Evolutionary conservation across 2,797 vertebrate genomes (phyloP).

Genomic region (Antrozous pallidus): DNA sequence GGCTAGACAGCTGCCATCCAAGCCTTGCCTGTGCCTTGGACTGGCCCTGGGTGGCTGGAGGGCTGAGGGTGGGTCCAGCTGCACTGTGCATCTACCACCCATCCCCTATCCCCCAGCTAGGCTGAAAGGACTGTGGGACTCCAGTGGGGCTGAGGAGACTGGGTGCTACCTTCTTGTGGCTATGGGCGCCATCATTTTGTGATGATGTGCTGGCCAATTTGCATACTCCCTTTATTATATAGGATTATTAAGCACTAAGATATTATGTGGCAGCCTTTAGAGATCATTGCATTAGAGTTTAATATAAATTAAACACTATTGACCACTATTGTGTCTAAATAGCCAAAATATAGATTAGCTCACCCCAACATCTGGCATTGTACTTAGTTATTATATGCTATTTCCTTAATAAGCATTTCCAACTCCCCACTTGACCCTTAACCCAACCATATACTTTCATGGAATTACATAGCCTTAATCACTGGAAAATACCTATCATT

Average conservation of each 20-base stretch:
- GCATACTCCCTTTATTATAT: no score
- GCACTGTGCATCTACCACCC: rapidly evolving
- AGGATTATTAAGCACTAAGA: not conserved
- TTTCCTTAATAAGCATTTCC: constrained; percentile 14
- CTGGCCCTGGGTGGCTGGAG: no score
- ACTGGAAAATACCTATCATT: constrained; percentile 14
- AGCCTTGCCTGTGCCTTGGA: no score
- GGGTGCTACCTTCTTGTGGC: no score
- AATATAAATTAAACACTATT: not conserved
- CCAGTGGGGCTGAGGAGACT: no score
- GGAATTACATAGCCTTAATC: not conserved
- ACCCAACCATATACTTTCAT: not conserved
- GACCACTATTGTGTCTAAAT: not conserved
- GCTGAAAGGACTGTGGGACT: no score
- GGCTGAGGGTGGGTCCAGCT: no score
- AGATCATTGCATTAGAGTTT: not conserved
- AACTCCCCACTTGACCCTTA: not conserved
- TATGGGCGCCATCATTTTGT: no score
- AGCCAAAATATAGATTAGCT: not conserved
- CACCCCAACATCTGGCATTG: not conserved
- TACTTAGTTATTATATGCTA: not conserved
- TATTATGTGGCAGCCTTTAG: not conserved
- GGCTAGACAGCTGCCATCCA: no score
- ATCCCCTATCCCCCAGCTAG: rapidly evolving
- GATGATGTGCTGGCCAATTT: no score